Conservation (phyloP, 2,797 vertebrate species). For the Salmo trutta region DNA sequence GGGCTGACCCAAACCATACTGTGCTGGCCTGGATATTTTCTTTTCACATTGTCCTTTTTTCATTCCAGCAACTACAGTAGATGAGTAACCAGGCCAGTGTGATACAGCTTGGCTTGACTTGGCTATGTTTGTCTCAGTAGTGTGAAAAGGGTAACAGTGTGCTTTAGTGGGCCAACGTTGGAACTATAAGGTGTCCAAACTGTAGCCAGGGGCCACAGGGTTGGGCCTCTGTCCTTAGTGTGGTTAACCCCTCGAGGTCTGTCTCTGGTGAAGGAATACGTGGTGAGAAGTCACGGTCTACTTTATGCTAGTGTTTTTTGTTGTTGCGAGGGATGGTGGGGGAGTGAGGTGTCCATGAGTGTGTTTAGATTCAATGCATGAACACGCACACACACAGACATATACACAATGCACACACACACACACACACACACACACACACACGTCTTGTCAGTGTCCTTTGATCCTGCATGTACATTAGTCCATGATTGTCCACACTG, state of each 20-base stretch:
- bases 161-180: conserved; percentile 39
- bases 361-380: not conserved
- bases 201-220: not conserved
- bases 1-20: not conserved
- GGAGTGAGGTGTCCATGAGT: not conserved
- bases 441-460: conserved; percentile 14
- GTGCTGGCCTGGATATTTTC: not conserved
- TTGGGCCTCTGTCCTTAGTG: not conserved
- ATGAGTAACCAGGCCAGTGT: not conserved
- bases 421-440: not conserved
- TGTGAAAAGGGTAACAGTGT: conserved; percentile 23
- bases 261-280: not conserved
- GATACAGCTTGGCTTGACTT: not conserved
- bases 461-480: conserved; percentile 11
- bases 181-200: not conserved
- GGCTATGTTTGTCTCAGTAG: not conserved
- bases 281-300: not conserved
- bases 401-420: not conserved
- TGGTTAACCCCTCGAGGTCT: not conserved
- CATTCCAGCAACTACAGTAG: not conserved
- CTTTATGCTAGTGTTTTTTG: not conserved
- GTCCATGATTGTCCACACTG: conserved; percentile 10
- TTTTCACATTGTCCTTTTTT: not conserved
- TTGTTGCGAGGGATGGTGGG: not conserved
- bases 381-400: not conserved